Percentiles rank a stretch among this genome's conserved stretches.
Evolutionary conservation across 2,113 vertebrate genomes (phyloP).

Genomic region (Cettia cetti): DNA sequence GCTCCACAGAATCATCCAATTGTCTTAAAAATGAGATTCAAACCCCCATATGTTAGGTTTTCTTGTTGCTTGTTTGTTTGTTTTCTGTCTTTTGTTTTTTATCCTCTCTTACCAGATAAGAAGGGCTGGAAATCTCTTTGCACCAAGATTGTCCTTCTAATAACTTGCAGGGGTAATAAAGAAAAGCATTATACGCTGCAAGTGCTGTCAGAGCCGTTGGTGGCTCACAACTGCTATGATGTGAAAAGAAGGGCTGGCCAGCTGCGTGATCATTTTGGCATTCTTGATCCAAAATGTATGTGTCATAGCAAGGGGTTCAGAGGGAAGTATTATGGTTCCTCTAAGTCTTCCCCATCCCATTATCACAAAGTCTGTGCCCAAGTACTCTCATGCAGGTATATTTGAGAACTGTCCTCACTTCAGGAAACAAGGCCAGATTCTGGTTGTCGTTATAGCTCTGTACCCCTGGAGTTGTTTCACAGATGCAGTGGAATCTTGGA

Average conservation of each 20-base stretch:
- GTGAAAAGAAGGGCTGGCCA: not conserved
- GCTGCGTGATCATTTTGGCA: not conserved
- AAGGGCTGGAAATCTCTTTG: not conserved
- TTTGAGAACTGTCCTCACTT: not conserved
- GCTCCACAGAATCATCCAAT: not conserved
- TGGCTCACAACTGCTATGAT: not conserved
- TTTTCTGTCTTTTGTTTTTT: not conserved
- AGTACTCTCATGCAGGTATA: not conserved
- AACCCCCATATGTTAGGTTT: accelerated
- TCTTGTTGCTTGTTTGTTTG: not conserved
- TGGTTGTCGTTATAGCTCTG: not conserved
- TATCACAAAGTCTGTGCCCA: not conserved
- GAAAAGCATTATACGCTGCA: not conserved
- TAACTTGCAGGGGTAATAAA: not conserved
- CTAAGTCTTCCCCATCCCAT: not conserved
- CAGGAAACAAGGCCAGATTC: not conserved
- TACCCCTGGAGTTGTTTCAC: not conserved
- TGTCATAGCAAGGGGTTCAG: not conserved
- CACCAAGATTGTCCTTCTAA: not conserved
- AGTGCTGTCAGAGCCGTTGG: not conserved
- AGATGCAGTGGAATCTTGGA: not conserved
- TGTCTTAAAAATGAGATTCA: not conserved
- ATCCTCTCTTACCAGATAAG: not conserved
- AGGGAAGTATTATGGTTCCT: not conserved
- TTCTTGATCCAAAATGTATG: accelerated